Evolutionary conservation across 2,888 invertebrate genomes (phyloP), one percentile per base, ranked within the genome.

Genomic region (Cabera pusaria): DNA sequence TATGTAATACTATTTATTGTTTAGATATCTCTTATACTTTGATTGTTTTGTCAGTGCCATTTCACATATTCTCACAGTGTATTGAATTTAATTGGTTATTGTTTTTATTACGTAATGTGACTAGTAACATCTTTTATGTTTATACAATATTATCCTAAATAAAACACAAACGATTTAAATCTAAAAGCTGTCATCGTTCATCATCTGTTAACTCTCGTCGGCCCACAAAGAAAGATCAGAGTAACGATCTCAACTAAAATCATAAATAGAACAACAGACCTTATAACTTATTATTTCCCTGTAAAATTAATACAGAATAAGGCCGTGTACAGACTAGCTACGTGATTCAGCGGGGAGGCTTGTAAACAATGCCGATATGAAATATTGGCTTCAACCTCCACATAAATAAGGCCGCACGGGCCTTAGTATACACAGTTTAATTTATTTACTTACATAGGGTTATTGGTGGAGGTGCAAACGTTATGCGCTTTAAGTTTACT

Each of bases 281-380:
- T 10, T 8, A 22, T 36, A 16, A 42, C 9, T 42, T 36, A 42
- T 36, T 31, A 32, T 42, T 42, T 35, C 29, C 21, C 22, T 16
- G 35, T 35, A 36, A 42, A 42, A 42, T 42, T 42, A 42, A 42
- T 36, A 42, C 18, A 14, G 57, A 64, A 60, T 38, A 52, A 52
- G 56, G 62, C 60, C 57, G 60, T 64, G 56, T 60, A 42, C 45
- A 56, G 41, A 42, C 41, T 57, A 59, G 58, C 54, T 61, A 56
- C 64, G 59, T 70, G 70, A 64, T 65, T 69, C 65, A 63, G 52
- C 56, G 52, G 59, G 55, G 52, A 61, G 46, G 64, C 64, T 49
- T 64, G 64, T 69, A 69, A 69, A 74, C 75, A 76, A 76, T 72
- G 63, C 66, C 61, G 61, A 59, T 67, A 68, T 76, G 72, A 75